phyloP scores from a whole-genome alignment of 2,113 vertebrate genomes.

The Lophotis ruficrista region DNA sequence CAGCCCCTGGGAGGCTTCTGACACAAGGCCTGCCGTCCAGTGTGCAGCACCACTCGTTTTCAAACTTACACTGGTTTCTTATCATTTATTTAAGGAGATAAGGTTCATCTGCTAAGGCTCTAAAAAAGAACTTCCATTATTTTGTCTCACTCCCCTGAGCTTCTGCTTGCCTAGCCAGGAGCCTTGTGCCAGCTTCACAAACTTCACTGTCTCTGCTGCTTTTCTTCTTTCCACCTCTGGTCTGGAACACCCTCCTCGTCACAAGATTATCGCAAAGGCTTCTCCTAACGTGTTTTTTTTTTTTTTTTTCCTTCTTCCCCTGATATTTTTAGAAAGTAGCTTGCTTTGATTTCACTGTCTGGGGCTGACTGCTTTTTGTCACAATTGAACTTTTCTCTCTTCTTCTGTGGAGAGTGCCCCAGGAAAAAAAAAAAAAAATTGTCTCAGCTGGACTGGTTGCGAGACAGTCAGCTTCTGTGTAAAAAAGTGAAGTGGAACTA shows the following conservation, averaged over 20 bases:
- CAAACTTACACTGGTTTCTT: not conserved
- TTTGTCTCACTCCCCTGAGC: not conserved
- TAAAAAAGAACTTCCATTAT: not conserved
- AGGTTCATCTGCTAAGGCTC: not conserved
- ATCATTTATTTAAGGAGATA: not conserved
- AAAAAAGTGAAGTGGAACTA: not conserved
- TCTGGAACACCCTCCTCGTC: not conserved
- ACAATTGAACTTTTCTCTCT: not conserved
- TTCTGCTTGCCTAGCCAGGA: not conserved
- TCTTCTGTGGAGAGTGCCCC: not conserved
- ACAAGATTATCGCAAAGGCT: constrained; percentile 17
- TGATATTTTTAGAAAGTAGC: constrained; percentile 52
- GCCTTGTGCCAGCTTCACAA: not conserved
- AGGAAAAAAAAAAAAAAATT: not conserved
- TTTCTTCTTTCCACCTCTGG: not conserved
- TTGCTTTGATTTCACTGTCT: constrained; percentile 43
- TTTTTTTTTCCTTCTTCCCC: not conserved
- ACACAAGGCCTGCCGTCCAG: not conserved
- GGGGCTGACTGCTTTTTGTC: constrained; percentile 15
- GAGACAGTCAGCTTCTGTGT: not conserved
- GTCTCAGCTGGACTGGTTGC: not conserved
- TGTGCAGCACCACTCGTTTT: not conserved
- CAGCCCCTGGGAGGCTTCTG: not conserved
- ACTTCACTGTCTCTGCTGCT: not conserved
- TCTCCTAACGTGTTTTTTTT: constrained; percentile 19